Evolutionary conservation across 2,888 invertebrate species (phyloP), one percentile per base, ranked within the genome.

Genomic region (Monopis laevigella): DNA sequence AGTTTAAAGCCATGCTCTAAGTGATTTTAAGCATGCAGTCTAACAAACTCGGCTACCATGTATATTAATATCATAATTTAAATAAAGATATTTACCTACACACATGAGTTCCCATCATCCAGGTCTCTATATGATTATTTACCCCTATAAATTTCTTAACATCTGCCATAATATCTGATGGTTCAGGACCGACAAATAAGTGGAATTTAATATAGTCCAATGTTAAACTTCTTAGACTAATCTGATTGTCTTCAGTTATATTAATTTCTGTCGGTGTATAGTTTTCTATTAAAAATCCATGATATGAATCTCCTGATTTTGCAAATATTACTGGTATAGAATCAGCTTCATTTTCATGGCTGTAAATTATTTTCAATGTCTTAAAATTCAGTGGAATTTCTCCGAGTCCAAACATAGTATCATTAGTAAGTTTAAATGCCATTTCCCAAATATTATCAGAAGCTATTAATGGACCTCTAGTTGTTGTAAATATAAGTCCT

Each of bases 371-470:
- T 56, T 74, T 78, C 0, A 58, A 56, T 1, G 62, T 65, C 11
- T 59, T 60, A 27, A 48, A 47, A 39, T 46, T 60, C 1, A 84
- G 48, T 10, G 77, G 71, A 41, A 83, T 63, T 51, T 82, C 73
- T 13, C 84, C 85, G 2, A 87, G 58, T 1, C 86, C 87, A 45
- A 80, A 86, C 52, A 86, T 65, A 0, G 68, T 59, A 41, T 77
- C 73, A 13, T 82, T 65, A 0, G 82, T 82, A 19, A 87, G 50
- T 46, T 70, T 74, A 12, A 87, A 68, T 0, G 82, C 67, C 51
- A 85, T 73, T 57, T 87, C 87, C 84, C 86, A 86, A 50, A 85
- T 86, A 30, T 78, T 65, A 14, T 83, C 61, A 0, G 86, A 82
- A 2, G 84, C 82, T 44, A 87, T 84, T 0, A 86, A 47, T 0